Conservation (phyloP, 1,140 invertebrate species). For the Potamilus streckersoni region DNA sequence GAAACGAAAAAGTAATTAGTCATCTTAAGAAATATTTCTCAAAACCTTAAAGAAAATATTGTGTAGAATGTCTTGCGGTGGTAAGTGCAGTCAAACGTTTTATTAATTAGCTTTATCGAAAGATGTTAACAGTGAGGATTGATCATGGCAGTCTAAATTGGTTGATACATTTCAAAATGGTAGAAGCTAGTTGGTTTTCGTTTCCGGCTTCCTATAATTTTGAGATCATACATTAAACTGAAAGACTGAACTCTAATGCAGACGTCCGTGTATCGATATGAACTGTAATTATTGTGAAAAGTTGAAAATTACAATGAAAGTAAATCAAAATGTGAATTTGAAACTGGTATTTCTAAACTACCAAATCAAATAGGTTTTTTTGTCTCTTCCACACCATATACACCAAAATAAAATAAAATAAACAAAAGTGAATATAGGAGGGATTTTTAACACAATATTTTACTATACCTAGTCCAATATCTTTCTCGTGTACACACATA, state of each 20-base stretch:
- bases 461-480: too few relatives aligned
- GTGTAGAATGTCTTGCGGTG: slow-evolving; percentile 47
- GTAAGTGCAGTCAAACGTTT: slow-evolving; percentile 36
- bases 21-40: slow-evolving; percentile 58
- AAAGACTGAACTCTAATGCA: slow-evolving; percentile 46
- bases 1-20: slow-evolving; percentile 43
- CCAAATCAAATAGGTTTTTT: too few relatives aligned
- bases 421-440: too few relatives aligned
- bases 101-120: slow-evolving; percentile 38
- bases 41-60: slow-evolving; percentile 65
- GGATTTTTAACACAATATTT: too few relatives aligned
- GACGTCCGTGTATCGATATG: slow-evolving; percentile 37
- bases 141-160: slow-evolving; percentile 48
- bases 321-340: too few relatives aligned
- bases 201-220: slow-evolving; percentile 47
- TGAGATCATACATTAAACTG: slow-evolving; percentile 43
- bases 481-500: too few relatives aligned
- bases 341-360: too few relatives aligned
- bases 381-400: too few relatives aligned
- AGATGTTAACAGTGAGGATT: slow-evolving; percentile 35
- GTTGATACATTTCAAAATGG: slow-evolving; percentile 36
- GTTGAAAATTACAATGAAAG: too few relatives aligned
- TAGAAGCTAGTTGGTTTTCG: slow-evolving; percentile 48
- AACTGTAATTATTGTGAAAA: too few relatives aligned
- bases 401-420: too few relatives aligned